Percentiles rank a stretch among this genome's conserved stretches.
Evolutionary conservation across 2,888 invertebrate genomes (phyloP).

Genomic region (Platerodrilus igneus): DNA sequence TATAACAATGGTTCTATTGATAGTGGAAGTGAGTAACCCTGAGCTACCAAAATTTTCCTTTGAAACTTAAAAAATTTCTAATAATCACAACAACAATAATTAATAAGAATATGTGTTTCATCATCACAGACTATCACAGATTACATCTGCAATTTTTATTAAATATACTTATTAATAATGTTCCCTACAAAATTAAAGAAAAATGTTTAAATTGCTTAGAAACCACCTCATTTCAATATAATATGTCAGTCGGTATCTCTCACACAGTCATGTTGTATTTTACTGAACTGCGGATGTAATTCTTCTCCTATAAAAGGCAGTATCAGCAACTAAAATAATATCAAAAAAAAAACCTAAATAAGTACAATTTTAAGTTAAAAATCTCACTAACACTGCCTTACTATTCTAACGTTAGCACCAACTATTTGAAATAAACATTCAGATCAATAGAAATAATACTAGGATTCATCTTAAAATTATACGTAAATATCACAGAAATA

Average conservation of each 20-base stretch:
- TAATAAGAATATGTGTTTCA: conserved; percentile 34
- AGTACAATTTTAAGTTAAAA: conserved; percentile 18
- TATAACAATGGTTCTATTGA: conserved; percentile 42
- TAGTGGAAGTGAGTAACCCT: conserved; percentile 50
- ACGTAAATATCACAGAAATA: too few relatives aligned
- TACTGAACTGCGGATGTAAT: conserved; percentile 25
- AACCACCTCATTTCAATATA: conserved; percentile 32
- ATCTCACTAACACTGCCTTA: conserved; percentile 32
- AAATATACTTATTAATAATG: conserved; percentile 36
- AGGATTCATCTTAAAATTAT: too few relatives aligned
- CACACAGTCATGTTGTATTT: conserved; percentile 22
- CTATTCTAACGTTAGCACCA: conserved; percentile 26
- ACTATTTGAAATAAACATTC: too few relatives aligned
- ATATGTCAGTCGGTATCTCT: conserved; percentile 30
- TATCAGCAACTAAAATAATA: conserved; percentile 22
- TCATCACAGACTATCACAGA: conserved; percentile 49
- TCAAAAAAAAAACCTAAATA: conserved; percentile 11
- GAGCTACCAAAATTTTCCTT: conserved; percentile 43
- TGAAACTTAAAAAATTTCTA: conserved; percentile 9
- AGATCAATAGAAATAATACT: too few relatives aligned
- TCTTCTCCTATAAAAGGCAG: conserved; percentile 23
- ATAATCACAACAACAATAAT: conserved; percentile 22
- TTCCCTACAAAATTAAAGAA: conserved; percentile 24
- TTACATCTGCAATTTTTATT: conserved; percentile 45
- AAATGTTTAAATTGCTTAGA: conserved; percentile 26